Conservation (phyloP, 2,113 vertebrate species). For the Mustelus asterias region DNA sequence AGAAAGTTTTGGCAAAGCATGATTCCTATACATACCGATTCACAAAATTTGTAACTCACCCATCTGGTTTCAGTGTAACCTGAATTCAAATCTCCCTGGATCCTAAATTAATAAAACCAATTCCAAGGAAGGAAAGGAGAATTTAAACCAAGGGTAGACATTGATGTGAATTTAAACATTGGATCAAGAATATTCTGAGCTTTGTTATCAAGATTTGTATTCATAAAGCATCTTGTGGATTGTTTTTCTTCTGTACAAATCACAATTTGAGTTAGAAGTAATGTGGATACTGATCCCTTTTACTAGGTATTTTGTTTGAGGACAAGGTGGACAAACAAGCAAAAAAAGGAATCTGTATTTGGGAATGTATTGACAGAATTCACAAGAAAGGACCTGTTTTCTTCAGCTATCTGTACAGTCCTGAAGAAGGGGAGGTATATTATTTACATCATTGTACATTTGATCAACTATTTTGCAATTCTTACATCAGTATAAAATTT, state of each 20-base stretch:
- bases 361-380: slow-evolving; percentile 90
- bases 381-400: slow-evolving; percentile 85
- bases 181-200: background rate
- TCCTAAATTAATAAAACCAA: background rate
- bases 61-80: background rate
- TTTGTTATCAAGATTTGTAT: background rate
- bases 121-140: background rate
- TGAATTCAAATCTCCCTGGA: background rate
- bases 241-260: background rate
- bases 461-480: background rate
- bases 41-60: background rate
- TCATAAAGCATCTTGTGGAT: background rate
- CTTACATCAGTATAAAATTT: background rate
- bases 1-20: background rate
- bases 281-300: slow-evolving; percentile 36
- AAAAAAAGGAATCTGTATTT: slow-evolving; percentile 87
- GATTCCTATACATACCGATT: background rate
- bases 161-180: background rate
- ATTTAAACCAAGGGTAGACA: background rate
- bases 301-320: slow-evolving; percentile 83
- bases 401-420: slow-evolving; percentile 90
- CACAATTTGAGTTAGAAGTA: background rate
- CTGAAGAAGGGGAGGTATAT: slow-evolving; percentile 68
- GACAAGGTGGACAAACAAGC: slow-evolving; percentile 91
- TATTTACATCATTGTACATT: slow-evolving; percentile 11